Evolutionary conservation across 1,140 invertebrate genomes (phyloP).

Genomic region (Planococcus citri): DNA sequence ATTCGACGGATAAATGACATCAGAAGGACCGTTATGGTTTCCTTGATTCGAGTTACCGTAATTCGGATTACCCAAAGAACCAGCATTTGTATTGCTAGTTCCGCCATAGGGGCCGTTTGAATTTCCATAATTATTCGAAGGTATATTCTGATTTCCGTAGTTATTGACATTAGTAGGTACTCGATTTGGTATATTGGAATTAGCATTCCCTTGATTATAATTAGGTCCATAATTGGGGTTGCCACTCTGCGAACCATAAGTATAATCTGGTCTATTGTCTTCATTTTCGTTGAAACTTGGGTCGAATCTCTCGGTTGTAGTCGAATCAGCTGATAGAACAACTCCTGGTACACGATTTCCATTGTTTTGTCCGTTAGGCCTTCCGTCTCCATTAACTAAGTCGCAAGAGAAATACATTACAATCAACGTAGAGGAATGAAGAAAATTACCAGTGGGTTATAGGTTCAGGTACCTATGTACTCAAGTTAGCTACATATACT

Average conservation of each 20-base stretch:
- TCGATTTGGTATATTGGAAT: background rate
- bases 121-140: slow-evolving; percentile 1
- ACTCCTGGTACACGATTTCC: background rate
- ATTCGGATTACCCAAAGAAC: background rate
- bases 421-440: no score
- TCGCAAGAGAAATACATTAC: no score
- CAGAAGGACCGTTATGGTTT: no score
- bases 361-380: background rate
- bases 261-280: background rate
- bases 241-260: background rate
- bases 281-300: background rate
- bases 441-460: no score
- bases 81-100: no score
- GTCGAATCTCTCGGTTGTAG: background rate
- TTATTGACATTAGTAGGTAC: background rate
- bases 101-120: background rate
- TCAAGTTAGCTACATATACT: no score
- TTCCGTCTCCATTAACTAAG: background rate
- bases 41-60: background rate
- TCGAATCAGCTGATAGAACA: background rate
- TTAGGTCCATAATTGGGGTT: background rate
- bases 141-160: background rate
- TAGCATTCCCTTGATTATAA: background rate
- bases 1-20: background rate
- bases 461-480: no score